Evolutionary conservation across 1,140 invertebrate species (phyloP), one percentile per base, ranked within the genome.

Genomic region (Hyles vespertilio): DNA sequence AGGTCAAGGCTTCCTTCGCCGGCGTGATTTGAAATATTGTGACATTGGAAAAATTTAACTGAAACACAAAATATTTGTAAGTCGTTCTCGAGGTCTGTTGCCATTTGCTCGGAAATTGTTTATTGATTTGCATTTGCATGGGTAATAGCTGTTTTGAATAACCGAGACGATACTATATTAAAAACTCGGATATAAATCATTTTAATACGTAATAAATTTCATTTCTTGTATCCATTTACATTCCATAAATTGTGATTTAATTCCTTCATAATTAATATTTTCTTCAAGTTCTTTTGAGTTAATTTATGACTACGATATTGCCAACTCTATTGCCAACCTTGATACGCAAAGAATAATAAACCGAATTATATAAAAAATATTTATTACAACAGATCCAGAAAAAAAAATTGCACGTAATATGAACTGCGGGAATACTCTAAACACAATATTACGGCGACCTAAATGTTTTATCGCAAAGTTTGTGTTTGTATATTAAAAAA

Each of bases 401-500:
- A 22, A 22, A 22, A 22, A 22, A 22, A 22, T 22, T 22, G 2
- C 2, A 1, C 22, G 12, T n/a, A 48, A 48, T 48, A 11, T 48
- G 5, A 10, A 40, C 36, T 40, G 5, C 5, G n/a, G 46, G 2
- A 48, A 7, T 48, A 48, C 46, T 48, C n/a, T 7, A 11, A n/a
- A 8, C 12, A 11, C 12, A 48, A 11, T 11, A n/a, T 48, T n/a
- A 48, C 12, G 46, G n/a, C 7, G 11, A 8, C 5, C n/a, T 11
- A 22, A 1, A 3, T n/a, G 46, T 48, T 48, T 48, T 48, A 48
- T 11, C 2, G 2, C 32, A 12, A 5, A 51, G 32, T 60, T 61
- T 58, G 59, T 61, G 64, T 70, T 40, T 40, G 36, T 40, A 40
- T 40, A 40, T 40, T 40, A 40, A 67, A 56, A 70, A 60, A 67